A percentile compares a stretch with the other conserved stretches of the same genome.
These are phyloP conservation scores for Oophaga pumilio DNA, from an alignment of 2,113 vertebrate species.

Conservation along the genomic window DNA sequence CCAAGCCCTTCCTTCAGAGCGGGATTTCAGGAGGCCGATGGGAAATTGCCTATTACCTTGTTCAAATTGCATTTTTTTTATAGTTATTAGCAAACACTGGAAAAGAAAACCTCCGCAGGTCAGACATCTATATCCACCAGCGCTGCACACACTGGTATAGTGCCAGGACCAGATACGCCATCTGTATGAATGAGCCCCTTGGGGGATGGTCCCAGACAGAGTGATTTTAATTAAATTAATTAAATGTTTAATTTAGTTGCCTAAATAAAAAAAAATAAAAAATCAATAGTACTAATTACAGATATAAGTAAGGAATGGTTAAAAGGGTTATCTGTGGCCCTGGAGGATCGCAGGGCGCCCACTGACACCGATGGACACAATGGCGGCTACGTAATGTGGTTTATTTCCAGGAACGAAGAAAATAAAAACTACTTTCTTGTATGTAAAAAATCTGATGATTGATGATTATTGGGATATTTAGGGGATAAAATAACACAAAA, in stretches of 20 bases:
- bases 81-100: background rate
- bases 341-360: background rate
- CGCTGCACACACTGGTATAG: background rate
- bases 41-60: slow-evolving; percentile 33
- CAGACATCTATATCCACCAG: background rate
- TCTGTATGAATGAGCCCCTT: background rate
- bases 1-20: background rate
- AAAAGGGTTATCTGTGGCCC: background rate
- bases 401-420: background rate
- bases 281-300: background rate
- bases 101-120: background rate
- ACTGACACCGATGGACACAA: background rate
- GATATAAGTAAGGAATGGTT: background rate
- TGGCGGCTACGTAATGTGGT: background rate
- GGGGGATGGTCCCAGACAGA: background rate
- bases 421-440: no score
- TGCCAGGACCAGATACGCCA: background rate
- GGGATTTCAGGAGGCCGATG: background rate
- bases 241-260: background rate
- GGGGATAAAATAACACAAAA: no score
- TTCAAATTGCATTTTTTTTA: slow-evolving; percentile 21
- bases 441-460: no score
- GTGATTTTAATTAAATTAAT: background rate
- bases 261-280: background rate
- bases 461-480: no score